Conservation (phyloP, 2,113 vertebrate genomes). For the Lipotes vexillifer region DNA sequence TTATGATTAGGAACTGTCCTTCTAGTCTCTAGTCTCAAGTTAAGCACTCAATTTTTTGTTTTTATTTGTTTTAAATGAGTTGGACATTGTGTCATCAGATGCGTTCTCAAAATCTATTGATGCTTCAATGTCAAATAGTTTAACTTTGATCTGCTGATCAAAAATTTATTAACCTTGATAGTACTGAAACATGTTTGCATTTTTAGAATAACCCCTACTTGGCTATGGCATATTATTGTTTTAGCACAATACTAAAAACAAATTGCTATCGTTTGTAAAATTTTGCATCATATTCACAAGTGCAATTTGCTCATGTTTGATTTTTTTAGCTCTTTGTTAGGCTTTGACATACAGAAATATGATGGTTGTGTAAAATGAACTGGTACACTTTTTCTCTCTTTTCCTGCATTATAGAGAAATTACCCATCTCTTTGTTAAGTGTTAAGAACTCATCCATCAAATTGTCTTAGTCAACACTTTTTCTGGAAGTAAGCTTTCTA, state of each 20-base stretch:
- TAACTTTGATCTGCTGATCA: not conserved
- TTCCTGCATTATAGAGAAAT: not conserved
- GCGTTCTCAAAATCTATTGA: not conserved
- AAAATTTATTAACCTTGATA: not conserved
- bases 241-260: not conserved
- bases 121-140: not conserved
- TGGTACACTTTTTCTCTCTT: not conserved
- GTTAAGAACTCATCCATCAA: not conserved
- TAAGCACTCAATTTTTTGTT: not conserved
- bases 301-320: not conserved
- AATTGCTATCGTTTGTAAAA: not conserved
- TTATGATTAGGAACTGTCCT: not conserved
- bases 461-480: not conserved
- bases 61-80: not conserved
- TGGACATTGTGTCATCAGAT: not conserved
- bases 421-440: not conserved
- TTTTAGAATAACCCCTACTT: not conserved
- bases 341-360: not conserved
- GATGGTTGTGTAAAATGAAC: not conserved
- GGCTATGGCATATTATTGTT: not conserved
- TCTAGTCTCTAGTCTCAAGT: not conserved
- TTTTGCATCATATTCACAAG: not conserved
- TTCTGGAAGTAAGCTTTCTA: not conserved
- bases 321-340: not conserved
- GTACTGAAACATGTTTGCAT: not conserved